A percentile compares a stretch with the other conserved stretches of the same genome.
These are phyloP conservation scores for Halesus radiatus DNA, from an alignment of 1,140 invertebrate genomes.

Conservation along the genomic window DNA sequence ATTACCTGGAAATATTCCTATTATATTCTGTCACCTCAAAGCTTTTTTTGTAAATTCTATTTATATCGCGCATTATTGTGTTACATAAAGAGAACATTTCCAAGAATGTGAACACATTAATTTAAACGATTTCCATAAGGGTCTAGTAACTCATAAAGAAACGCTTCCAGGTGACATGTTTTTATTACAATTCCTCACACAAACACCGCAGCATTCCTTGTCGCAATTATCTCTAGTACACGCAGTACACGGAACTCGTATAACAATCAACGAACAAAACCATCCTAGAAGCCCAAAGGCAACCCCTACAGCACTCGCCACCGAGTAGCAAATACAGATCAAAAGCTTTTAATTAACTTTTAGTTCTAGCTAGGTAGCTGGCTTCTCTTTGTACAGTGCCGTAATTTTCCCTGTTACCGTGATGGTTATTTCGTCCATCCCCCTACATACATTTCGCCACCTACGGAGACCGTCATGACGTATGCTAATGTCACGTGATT, in stretches of 20 bases:
- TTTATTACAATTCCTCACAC: slow-evolving; percentile 26
- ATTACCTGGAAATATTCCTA: too few species aligned
- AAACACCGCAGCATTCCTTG: slow-evolving; percentile 15
- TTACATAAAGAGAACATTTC: background rate
- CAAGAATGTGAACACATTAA: background rate
- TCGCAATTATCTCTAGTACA: background rate
- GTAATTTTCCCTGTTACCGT: background rate
- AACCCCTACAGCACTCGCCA: background rate
- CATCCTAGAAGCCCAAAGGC: background rate
- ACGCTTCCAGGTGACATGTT: slow-evolving; percentile 17
- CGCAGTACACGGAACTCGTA: background rate
- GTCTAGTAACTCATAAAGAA: background rate
- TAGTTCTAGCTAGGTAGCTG: background rate
- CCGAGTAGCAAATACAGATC: background rate
- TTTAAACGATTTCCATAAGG: slow-evolving; percentile 6
- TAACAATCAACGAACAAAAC: slow-evolving; percentile 34
- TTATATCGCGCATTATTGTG: too few species aligned
- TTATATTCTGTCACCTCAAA: too few species aligned
- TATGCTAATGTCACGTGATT: slow-evolving; percentile 57
- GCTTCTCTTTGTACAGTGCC: background rate
- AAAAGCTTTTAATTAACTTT: background rate
- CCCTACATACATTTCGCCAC: slow-evolving; percentile 15
- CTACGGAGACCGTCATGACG: slow-evolving; percentile 45
- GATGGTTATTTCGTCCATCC: background rate
- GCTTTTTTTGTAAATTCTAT: too few species aligned